Conservation (phyloP, 1,140 invertebrate genomes). For the Stratiolaelaps scimitus region DNA sequence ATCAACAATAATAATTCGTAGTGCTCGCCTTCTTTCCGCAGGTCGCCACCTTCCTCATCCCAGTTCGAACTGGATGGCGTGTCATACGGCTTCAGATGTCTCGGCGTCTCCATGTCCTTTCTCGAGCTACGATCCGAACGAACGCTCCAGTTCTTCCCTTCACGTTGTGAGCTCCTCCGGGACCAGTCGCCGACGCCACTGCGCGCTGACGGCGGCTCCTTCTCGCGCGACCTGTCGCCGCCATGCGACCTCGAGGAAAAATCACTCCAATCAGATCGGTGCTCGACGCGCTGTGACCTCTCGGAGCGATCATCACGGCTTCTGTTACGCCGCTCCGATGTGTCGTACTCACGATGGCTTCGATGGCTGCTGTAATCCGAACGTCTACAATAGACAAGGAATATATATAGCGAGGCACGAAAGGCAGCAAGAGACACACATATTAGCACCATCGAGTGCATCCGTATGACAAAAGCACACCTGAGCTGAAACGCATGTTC, state of each 20-base stretch:
- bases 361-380: too few relatives aligned
- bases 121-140: constrained; percentile 30
- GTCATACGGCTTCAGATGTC: constrained; percentile 4
- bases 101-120: constrained; percentile 21
- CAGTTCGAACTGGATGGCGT: constrained; percentile 56
- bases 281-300: too few relatives aligned
- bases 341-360: too few relatives aligned
- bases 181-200: constrained; percentile 35
- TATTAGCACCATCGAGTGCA: too few relatives aligned
- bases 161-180: constrained; percentile 31
- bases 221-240: constrained; percentile 37
- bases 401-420: too few relatives aligned
- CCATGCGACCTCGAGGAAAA: constrained; percentile 31
- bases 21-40: constrained; percentile 31
- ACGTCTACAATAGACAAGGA: too few relatives aligned
- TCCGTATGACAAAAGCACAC: too few relatives aligned
- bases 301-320: too few relatives aligned
- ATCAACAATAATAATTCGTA: too few relatives aligned
- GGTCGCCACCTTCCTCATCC: constrained; percentile 58
- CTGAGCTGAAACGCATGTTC: too few relatives aligned
- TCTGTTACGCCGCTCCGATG: too few relatives aligned
- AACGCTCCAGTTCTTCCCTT: constrained; percentile 30
- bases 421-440: too few relatives aligned
- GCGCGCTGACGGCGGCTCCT: constrained; percentile 36
- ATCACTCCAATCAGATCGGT: constrained; percentile 38